phyloP scores from a whole-genome alignment of 2,113 vertebrate species.

The Nerophis lumbriciformis region DNA sequence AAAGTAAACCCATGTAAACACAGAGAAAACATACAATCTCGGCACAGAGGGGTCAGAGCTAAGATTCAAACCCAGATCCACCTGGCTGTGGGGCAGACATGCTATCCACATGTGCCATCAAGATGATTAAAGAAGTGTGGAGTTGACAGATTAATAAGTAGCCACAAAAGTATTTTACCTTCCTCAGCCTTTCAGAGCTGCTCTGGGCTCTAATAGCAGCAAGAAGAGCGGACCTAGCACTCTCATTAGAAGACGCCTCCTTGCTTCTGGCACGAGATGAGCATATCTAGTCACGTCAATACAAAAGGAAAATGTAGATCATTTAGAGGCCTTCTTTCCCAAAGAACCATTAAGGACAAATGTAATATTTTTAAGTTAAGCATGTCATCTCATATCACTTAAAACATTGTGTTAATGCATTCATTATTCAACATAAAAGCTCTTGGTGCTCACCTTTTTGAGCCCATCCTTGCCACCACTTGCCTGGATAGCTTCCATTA shows the following conservation, averaged over 20 bases:
- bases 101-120: too few species aligned
- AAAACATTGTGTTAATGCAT: too few species aligned
- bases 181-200: constrained; percentile 73
- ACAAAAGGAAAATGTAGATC: constrained; percentile 3
- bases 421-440: neutral
- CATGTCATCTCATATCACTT: too few species aligned
- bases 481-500: constrained; percentile 92
- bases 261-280: constrained; percentile 49
- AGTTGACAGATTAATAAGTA: constrained; percentile 1
- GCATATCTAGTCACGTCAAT: constrained; percentile 64
- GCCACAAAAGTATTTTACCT: constrained; percentile 67
- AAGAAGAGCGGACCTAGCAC: constrained; percentile 80
- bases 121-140: too few species aligned
- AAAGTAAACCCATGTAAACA: too few species aligned
- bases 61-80: too few species aligned
- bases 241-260: constrained; percentile 67
- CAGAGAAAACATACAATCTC: too few species aligned
- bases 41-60: too few species aligned
- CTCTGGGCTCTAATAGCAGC: constrained; percentile 83
- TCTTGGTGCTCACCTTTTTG: constrained; percentile 77
- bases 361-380: neutral
- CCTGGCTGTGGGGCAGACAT: too few species aligned
- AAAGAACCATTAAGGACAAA: neutral
- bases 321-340: neutral
- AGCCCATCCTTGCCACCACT: constrained; percentile 78